Evolutionary conservation across 2,113 vertebrate species (phyloP), one percentile per base, ranked within the genome.

Genomic region (Sisor rabdophorus): DNA sequence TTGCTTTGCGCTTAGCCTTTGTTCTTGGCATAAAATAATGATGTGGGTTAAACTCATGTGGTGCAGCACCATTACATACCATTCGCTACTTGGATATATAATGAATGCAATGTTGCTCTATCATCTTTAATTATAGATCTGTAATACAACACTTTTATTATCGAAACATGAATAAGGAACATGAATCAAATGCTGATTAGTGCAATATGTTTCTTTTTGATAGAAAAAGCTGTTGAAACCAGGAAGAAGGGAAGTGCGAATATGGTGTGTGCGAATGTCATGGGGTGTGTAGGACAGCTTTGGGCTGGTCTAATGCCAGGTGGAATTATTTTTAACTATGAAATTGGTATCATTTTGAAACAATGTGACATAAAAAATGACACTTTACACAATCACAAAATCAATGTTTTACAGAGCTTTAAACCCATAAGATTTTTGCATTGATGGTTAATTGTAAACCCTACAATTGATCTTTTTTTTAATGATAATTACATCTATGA

Each of bases 1-100:
- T 93, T 87, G 89, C 90, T 88, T 92, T 91, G 89, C 87, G 91
- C 88, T 89, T 81, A 86, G 89, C 88, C 93, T 94, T 96, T 95
- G 92, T 95, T 95, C 92, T 92, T 89, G 85, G 85, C 88, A 87
- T 82, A 92, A 5, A 2, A 80, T 89, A 90, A 93, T 92, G 88
- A 89, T 88, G 87, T 81, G 84, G 77, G 81, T 87, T 81, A 84
- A 86, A 80, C 78, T 82, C 80, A 53, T 70, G 75, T 83, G 47
- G 70, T 56, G 71, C 76, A 59, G 63, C 11, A 53, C 78, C 76
- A 67, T 81, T 82, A 85, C 79, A 78, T 72, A 40, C 73, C 5
- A 40, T 74, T 81, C 80, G 63, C 74, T 82, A 78, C 81, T 86
- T 80, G 79, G 78, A 88, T 86, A 87, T 89, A 77, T 78, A 76